Base-by-base conservation (phyloP, 2,113 vertebrate genomes). In the Neogobius melanostomus region DNA sequence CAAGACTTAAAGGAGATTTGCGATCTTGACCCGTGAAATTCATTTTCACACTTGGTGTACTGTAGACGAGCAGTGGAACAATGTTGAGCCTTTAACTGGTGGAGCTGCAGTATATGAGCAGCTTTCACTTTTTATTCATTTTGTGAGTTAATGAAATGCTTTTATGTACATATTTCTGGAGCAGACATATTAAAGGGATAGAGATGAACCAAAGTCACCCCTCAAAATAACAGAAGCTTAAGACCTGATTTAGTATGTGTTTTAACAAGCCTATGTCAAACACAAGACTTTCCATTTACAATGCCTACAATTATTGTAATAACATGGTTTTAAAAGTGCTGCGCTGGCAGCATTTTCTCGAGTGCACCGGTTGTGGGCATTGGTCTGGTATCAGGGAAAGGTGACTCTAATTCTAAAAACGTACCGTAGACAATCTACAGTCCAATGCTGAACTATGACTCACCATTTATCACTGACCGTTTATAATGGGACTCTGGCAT, bases 81-180 rank as follows among this genome's bases (percentile, higher is more conserved):
- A 14, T 46, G 60, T 63, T n/a, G 66, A 68, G 80, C 76, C 77
- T 82, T 72, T 76, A 72, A 75, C 69, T 76, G 72, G 76, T 79
- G 72, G 65, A 64, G 68, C 64, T n/a, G 45, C 17, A 73, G 44
- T 4, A 71, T 62, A 74, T 72, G 75, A 79, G 73, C 42, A 74
- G 45, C 68, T 83, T 82, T 76, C 59, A 56, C 66, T 52, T 74
- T 66, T 77, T 69, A 45, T 73, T 73, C 21, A 61, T 61, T 44
- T 47, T 43, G 63, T n/a, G 14, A 43, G 21, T 56, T 74, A 75
- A 76, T 69, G 66, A 83, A 71, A 74, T 69, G 69, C 60, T 45
- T 44, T 61, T 14, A n/a, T 45, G 42, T 44, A 16, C 59, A 61
- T 61, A 44, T 44, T 61, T 44, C 59, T 43, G 36, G 59, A 9